Evolutionary conservation across 2,797 vertebrate genomes (phyloP), one percentile per base, ranked within the genome.

Genomic region (Lerista edwardsae): DNA sequence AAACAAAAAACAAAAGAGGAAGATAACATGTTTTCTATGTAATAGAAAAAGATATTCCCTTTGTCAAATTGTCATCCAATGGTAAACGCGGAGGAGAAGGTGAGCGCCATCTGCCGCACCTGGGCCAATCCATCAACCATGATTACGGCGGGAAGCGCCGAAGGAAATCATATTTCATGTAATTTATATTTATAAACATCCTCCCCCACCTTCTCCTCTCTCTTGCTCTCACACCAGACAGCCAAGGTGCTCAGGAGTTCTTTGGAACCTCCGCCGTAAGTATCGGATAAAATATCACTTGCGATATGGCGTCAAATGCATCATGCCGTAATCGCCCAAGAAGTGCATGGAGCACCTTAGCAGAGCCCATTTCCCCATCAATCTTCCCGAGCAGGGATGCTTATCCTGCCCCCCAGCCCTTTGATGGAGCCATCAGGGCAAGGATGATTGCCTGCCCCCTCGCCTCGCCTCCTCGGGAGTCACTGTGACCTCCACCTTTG

Each of bases 291-390:
- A 91, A 67, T 4, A 51, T 5, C 76, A 27, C 71, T 80, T 27
- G 12, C 31, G 78, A 21, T 75, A 1, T 10, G 1, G 51, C 3
- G 31, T 55, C 85, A 51, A 17, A 76, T n/a, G 61, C 51, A 76
- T 79, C 86, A 82, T 71, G 62, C 62, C 3, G 59, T 83, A 84
- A 87, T 21, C 31, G n/a, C 84, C 75, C 74, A 73, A 39, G 21
- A 78, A 82, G 51, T 29, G 71, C 84, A 89, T 78, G 44, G 71
- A 59, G 62, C 78, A 84, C 36, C 62, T 61, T 21, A 15, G 31
- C 8, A 0, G 55, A 25, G 51, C 17, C 79, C 74, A 0, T n/a
- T 15, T 77, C 72, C 78, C 84, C 80, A 82, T 80, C 55, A 11
- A 31, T 47, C 80, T 75, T 83, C 68, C 39, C 11, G n/a, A 57